Evolutionary conservation across 2,113 vertebrate species (phyloP), one percentile per base, ranked within the genome.

Genomic region (Antennarius striatus): DNA sequence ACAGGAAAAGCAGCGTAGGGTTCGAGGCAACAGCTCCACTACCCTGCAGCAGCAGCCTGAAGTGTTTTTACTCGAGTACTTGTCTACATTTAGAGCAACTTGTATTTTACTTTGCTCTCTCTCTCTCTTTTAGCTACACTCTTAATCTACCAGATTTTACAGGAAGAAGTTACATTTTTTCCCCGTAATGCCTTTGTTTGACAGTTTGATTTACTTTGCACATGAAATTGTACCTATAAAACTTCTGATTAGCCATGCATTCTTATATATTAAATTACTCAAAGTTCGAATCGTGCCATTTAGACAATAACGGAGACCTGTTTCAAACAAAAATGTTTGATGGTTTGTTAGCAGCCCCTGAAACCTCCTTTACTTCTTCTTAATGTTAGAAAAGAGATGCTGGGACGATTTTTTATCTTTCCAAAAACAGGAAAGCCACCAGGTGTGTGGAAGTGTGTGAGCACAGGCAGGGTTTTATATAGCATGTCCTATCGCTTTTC

Each of bases 1-100:
- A 59, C 56, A 73, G 69, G 71, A 82, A 77, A 73, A 61, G 42
- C 68, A 63, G 22, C 36, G 56, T 17, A 56, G 17, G n/a, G 53
- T 42, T 51, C 9, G 11, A 32, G 39, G 50, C 32, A 60, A 55
- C 13, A 46, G 71, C 53, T 50, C 46, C 16, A 43, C 43, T 17
- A 40, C 61, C 49, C 13, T 50, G 60, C 55, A 61, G 62, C 48
- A 68, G 56, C 36, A 7, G 32, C 32, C 56, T 7, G 22, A 3
- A 46, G 3, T 22, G 53, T 4, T 14, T 60, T 52, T 17, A 47
- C 28, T 54, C 32, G 36, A 50, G 6, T 6, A 56, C 13, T 54
- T 1, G 10, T 6, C 39, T 6, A 3, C 22, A 32, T 16, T 56
- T 48, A 36, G 11, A 12, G 5, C 54, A 4, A 54, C 36, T 46